Evolutionary conservation across 2,888 invertebrate genomes (phyloP).

Genomic region (Drosophila anomelani): DNA sequence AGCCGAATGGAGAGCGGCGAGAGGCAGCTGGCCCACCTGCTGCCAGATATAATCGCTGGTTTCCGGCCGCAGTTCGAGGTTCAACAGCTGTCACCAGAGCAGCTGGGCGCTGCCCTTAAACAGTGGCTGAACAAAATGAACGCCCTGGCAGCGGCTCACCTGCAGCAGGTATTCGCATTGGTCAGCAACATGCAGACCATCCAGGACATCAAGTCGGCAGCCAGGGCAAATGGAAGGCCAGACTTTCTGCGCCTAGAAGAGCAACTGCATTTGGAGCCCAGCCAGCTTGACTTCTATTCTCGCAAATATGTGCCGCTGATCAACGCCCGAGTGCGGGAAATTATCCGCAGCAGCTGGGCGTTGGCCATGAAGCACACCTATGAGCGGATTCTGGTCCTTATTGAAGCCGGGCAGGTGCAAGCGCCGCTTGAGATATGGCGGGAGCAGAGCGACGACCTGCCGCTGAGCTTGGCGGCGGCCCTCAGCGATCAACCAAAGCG

Average conservation of each 20-base stretch:
- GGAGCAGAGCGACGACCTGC: constrained; percentile 87
- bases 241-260: constrained; percentile 88
- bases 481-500: constrained; percentile 82
- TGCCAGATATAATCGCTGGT: constrained; percentile 86
- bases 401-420: constrained; percentile 26
- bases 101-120: constrained; percentile 85
- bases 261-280: constrained; percentile 86
- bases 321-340: constrained; percentile 88
- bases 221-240: constrained; percentile 87
- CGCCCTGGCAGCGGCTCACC: constrained; percentile 86
- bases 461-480: constrained; percentile 84
- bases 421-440: constrained; percentile 86
- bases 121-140: constrained; percentile 89
- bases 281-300: constrained; percentile 88
- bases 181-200: constrained; percentile 89
- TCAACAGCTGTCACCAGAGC: constrained; percentile 66
- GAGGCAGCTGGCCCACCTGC: constrained; percentile 86
- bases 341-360: constrained; percentile 86
- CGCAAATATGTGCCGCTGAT: constrained; percentile 90
- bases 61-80: constrained; percentile 82
- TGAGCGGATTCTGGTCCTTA: constrained; percentile 84
- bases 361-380: constrained; percentile 84
- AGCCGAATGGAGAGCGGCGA: constrained; percentile 87
- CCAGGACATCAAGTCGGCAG: constrained; percentile 90
- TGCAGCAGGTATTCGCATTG: constrained; percentile 87